These are phyloP conservation scores for Scaptomyza polygonia DNA, from an alignment of 2,888 invertebrate genomes.

Conservation along the genomic window DNA sequence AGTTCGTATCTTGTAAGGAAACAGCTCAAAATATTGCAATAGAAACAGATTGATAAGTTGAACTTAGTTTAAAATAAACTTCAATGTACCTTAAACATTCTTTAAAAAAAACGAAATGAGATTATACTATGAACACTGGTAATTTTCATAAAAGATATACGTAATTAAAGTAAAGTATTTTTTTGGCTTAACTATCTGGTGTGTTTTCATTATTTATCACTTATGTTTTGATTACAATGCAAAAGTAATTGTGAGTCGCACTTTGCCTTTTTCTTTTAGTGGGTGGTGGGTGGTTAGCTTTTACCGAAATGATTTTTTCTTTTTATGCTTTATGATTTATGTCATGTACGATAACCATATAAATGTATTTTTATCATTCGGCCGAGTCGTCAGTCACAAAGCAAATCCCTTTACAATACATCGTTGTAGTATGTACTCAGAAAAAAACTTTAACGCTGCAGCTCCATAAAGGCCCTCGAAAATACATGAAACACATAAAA, in stretches of 20 bases:
- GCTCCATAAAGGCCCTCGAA: slow-evolving; percentile 30
- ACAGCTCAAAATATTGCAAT: too few species aligned
- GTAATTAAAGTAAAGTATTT: too few species aligned
- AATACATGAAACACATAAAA: slow-evolving; percentile 52
- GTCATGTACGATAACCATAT: slow-evolving; percentile 51
- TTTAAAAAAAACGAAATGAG: too few species aligned
- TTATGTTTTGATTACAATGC: too few species aligned
- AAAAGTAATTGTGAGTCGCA: too few species aligned
- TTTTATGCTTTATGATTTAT: slow-evolving; percentile 59
- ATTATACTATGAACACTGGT: too few species aligned
- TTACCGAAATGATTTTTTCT: background rate
- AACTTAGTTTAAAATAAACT: too few species aligned
- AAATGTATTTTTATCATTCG: slow-evolving; percentile 64
- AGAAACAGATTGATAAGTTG: too few species aligned
- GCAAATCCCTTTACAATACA: slow-evolving; percentile 68
- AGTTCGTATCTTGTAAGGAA: background rate
- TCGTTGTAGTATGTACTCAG: slow-evolving; percentile 26
- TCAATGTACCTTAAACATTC: too few species aligned
- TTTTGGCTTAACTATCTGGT: background rate
- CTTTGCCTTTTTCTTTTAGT: background rate
- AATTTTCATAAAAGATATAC: too few species aligned
- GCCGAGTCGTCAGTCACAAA: slow-evolving; percentile 55
- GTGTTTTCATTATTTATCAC: background rate
- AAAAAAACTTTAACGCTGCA: slow-evolving; percentile 42
- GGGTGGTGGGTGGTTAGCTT: slow-evolving; percentile 16